Evolutionary conservation across 2,113 vertebrate species (phyloP), one percentile per base, ranked within the genome.

Genomic region (Orientallactaga bullata): DNA sequence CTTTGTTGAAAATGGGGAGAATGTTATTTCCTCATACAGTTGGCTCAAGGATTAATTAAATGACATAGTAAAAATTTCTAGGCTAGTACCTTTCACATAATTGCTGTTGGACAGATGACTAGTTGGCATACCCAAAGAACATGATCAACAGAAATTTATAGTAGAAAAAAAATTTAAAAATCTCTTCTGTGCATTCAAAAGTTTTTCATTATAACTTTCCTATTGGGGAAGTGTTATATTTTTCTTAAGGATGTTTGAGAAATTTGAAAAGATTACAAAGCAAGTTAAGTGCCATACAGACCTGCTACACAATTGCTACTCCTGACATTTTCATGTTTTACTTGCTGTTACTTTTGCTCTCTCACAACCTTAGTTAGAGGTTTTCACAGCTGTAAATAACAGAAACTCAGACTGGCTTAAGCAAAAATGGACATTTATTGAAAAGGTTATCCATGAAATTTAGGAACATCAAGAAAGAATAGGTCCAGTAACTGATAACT

Each of bases 321-420:
- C 72, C 51, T 42, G 47, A 63, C 61, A 63, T 63, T 63, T 63
- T 63, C 11, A 23, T 24, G 24, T 71, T 55, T 76, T 58, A 82
- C 55, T 77, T 74, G 24, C 11, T 74, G 5, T 88, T 11, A 23
- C 4, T 85, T 23, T 30, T 78, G 63, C 3, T 63, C 7, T 17
- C 32, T 35, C 4, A 30, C 10, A 26, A 28, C 58, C 42, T 81
- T 93, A 76, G 37, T 76, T 96, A 63, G 58, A 90, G 8, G 4
- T 74, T 76, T 80, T 61, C 74, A 68, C 32, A 42, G n/a, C 9
- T 63, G 21, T 30, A 42, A 89, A 37, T 73, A 61, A 61, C 28
- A 78, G 78, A 94, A 78, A 73, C 18, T 85, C 74, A 91, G 85
- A 82, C 12, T 68, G 37, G 42, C 55, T 88, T 69, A 90, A 94